A percentile compares a stretch with the other conserved stretches of the same genome.
These are phyloP conservation scores for Orthosia gothica DNA, from an alignment of 2,888 invertebrate species.

Conservation along the genomic window DNA sequence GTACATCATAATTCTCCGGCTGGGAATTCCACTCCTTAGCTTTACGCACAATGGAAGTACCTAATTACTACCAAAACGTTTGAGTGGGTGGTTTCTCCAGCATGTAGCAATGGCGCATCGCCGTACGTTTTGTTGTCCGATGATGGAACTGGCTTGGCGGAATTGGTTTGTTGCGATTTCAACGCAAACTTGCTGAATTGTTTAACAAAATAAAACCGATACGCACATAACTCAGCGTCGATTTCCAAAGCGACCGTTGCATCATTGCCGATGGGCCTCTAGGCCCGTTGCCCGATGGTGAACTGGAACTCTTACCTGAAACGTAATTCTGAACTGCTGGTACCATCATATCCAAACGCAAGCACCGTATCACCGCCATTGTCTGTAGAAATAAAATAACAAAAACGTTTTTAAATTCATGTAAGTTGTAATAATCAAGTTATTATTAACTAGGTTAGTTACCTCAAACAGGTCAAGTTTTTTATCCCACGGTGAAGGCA, in stretches of 20 bases:
- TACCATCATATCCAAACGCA: conserved; percentile 97
- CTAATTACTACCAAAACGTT: background rate
- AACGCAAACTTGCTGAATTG: background rate
- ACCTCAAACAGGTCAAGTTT: conserved; percentile 92
- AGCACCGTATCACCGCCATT: conserved; percentile 95
- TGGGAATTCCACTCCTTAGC: background rate
- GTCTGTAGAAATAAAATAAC: conserved; percentile 88
- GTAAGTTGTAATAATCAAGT: background rate
- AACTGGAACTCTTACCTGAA: conserved; percentile 83
- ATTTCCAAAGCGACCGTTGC: background rate
- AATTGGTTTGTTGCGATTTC: background rate
- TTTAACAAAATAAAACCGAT: background rate
- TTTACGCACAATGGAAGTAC: background rate
- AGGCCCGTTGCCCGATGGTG: background rate
- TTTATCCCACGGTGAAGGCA: conserved; percentile 94
- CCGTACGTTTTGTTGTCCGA: background rate
- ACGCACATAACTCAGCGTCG: background rate
- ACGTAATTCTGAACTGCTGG: conserved; percentile 95
- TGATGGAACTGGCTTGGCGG: background rate
- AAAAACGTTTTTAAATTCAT: background rate
- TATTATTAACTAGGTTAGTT: conserved; percentile 14
- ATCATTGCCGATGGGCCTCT: background rate
- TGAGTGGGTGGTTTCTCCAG: background rate
- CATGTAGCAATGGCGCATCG: background rate
- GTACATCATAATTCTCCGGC: background rate